Base-by-base conservation (phyloP, 2,888 invertebrate species). In the Caenorhabditis sulstoni region DNA sequence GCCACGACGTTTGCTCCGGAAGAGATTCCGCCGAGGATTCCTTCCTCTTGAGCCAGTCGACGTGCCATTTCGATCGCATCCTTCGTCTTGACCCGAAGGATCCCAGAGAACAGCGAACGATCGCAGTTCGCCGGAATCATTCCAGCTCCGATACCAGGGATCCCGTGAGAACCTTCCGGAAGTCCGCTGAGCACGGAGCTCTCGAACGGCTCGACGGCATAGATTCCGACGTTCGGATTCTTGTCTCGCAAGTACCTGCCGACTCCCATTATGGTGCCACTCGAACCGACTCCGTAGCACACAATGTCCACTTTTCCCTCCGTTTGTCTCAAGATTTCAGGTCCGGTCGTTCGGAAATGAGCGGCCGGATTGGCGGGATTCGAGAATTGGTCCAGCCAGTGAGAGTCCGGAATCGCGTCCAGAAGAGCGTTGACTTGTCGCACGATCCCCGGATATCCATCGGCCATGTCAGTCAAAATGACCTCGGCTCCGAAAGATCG, bases 321-420 rank as follows among this genome's bases (percentile, higher is more conserved):
- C 8, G 90, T 89, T 68, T 90, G 89, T n/a, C 67, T 22, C 87
- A 87, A 90, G 47, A 90, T 89, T 78, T 90, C 90, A 5, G 88
- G 88, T 9, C 88, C 90, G 0, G 90, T 90, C 8, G 85, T 87
- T 57, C 75, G 76, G 57, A 88, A 87, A 77, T 89, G 89, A 23
- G 86, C 86, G 16, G 81, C 77, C 3, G 86, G 86, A 65, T 90
- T 88, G 45, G 84, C 86, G 1, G 84, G 84, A 73, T 90, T 88
- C 41, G 84, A 86, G 79, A 88, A 88, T 80, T 88, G 77, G 53
- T 84, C 68, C 14, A 86, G 75, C 8, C 84, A 75, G 55, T 78
- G 59, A 0, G 78, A 61, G 45, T 84, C 77, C 0, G 86, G 86
- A 16, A 86, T 80, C 0, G 53, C 58, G 1, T 47, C 71, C 4